A percentile compares a stretch with the other conserved stretches of the same genome.
phyloP scores from a whole-genome alignment of 2,797 vertebrate genomes.

The Chloroceryle amazona region DNA sequence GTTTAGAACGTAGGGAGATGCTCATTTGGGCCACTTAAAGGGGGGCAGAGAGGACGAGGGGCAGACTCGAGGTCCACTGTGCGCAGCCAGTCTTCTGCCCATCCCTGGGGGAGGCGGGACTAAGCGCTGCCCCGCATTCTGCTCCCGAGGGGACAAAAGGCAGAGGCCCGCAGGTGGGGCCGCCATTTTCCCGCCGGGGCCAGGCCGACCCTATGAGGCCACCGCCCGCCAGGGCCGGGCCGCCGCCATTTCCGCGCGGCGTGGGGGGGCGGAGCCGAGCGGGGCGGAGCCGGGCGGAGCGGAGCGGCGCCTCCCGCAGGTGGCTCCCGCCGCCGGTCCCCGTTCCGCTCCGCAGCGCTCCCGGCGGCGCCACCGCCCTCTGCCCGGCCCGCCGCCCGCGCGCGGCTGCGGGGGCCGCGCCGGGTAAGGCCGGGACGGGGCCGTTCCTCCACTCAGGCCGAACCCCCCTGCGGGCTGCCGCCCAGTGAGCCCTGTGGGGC shows the following conservation, averaged over 20 bases:
- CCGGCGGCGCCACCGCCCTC: too few relatives aligned
- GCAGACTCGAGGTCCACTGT: fast-evolving
- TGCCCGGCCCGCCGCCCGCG: neutral
- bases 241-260: neutral
- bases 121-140: fast-evolving
- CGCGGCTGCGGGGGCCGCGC: neutral
- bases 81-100: fast-evolving
- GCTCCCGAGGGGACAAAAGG: too few relatives aligned
- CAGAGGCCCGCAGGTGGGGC: too few relatives aligned
- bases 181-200: neutral
- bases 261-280: neutral
- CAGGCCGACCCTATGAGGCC: neutral
- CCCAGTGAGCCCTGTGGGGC: fast-evolving
- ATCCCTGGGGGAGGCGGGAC: fast-evolving
- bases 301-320: slow-evolving; percentile 15
- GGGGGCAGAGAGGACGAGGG: fast-evolving
- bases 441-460: too few relatives aligned
- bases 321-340: neutral
- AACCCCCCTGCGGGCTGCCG: too few relatives aligned
- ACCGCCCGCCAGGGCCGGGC: neutral
- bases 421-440: neutral
- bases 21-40: neutral
- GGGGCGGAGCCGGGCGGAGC: neutral
- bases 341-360: slow-evolving; percentile 18
- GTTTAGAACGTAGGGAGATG: neutral